Evolutionary conservation across 1,140 invertebrate genomes (phyloP).

Genomic region (Drosophila tsacasi): DNA sequence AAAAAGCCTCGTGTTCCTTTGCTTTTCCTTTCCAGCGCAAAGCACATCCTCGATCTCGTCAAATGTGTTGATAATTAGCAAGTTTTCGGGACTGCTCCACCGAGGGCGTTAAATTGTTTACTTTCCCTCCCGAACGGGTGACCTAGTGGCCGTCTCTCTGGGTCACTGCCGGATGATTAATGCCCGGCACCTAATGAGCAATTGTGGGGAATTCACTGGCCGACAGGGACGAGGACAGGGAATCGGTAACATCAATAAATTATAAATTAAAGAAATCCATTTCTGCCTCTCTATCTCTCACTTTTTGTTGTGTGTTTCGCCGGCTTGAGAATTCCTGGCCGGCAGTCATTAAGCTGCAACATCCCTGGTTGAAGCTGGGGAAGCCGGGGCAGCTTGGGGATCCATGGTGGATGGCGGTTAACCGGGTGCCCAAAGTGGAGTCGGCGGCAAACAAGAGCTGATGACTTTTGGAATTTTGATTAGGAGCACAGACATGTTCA

Average conservation of each 20-base stretch:
- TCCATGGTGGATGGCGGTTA: constrained; percentile 21
- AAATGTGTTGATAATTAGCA: constrained; percentile 77
- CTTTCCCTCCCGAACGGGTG: constrained; percentile 39
- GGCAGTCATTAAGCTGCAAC: constrained; percentile 72
- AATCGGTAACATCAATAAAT: constrained; percentile 82
- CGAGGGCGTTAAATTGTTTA: constrained; percentile 61
- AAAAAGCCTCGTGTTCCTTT: neutral
- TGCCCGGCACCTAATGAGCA: constrained; percentile 75
- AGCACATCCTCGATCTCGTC: constrained; percentile 45
- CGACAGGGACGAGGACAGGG: constrained; percentile 10
- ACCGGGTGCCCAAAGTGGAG: constrained; percentile 58
- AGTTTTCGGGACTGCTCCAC: constrained; percentile 39
- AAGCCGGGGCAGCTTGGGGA: neutral
- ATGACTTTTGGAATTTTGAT: constrained; percentile 84
- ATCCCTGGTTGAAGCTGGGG: constrained; percentile 5
- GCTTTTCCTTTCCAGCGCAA: constrained; percentile 8
- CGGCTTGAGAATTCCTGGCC: constrained; percentile 73
- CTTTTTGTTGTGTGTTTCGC: constrained; percentile 27
- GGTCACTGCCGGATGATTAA: constrained; percentile 72
- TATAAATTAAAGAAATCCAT: constrained; percentile 84
- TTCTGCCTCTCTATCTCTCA: constrained; percentile 33
- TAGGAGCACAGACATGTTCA: constrained; percentile 83
- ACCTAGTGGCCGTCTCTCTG: constrained; percentile 62
- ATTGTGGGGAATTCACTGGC: constrained; percentile 55
- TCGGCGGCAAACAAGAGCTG: constrained; percentile 53